Evolutionary conservation across 2,888 invertebrate genomes (phyloP).

Genomic region (Agrochola circellaris): DNA sequence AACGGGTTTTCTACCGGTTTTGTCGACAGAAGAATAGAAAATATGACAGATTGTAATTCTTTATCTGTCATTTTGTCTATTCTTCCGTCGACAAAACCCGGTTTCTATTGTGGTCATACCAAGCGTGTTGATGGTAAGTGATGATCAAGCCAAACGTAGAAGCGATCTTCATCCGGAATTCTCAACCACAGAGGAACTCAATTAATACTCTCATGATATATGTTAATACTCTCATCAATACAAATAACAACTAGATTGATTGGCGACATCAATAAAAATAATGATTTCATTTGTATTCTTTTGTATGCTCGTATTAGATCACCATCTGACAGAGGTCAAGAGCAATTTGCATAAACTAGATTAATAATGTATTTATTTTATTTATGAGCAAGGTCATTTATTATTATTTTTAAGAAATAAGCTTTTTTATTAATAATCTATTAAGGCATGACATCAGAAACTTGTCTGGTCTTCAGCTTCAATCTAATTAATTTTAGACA

Average conservation of each 20-base stretch:
- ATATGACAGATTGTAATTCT: no score
- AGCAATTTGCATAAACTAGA: constrained; percentile 29
- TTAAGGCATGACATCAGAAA: background rate
- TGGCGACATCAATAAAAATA: constrained; percentile 1
- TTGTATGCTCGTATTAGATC: constrained; percentile 1
- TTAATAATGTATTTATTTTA: constrained; percentile 12
- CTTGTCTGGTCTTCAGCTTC: background rate
- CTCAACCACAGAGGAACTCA: no score
- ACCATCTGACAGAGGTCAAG: constrained; percentile 15
- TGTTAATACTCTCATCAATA: background rate
- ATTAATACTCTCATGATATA: no score
- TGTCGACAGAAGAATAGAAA: no score
- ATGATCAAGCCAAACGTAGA: no score
- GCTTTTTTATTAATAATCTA: background rate
- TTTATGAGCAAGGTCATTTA: background rate
- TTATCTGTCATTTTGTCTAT: no score
- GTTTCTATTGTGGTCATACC: no score
- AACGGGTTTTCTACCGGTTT: no score
- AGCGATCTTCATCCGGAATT: no score
- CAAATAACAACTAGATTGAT: constrained; percentile 2
- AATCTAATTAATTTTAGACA: background rate
- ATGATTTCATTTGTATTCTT: background rate
- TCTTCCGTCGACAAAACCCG: no score
- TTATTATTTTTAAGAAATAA: background rate
- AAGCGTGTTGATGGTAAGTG: no score